Evolutionary conservation across 2,888 invertebrate species (phyloP), one percentile per base, ranked within the genome.

Genomic region (Drosophila imparisetae): DNA sequence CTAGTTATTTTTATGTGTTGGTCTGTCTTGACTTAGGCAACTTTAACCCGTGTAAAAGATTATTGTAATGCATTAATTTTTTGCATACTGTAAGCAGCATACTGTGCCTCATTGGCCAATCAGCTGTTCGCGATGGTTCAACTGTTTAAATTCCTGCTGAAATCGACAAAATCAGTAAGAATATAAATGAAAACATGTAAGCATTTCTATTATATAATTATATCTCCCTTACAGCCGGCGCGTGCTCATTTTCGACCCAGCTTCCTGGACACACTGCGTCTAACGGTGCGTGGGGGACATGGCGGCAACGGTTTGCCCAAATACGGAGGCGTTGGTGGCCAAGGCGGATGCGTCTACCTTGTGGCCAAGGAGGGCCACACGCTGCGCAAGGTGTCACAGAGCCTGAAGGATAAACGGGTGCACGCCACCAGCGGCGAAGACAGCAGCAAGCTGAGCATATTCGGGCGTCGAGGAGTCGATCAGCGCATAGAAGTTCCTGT

Each of bases 301-400:
- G 99, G 99, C 13, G 95, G 95, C 1, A 94, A 95, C 72, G 95
- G 95, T 1, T 93, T 95, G 27, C 96, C 96, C 3, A 96, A 96
- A 89, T 97, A 95, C 92, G 98, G 98, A 3, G 99, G 97, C 0
- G 93, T 96, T 15, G 99, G 99, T 13, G 99, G 99, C 0, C 95
- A 96, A 92, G 99, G 99, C 48, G 99, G 99, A 3, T 95, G 96
- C 92, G 95, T 99, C 4, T 95, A 95, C 85, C 94, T 97, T 21
- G 93, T 95, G 38, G 96, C 96, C 0, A 95, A 95, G 83, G 95
- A 96, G 89, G 93, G 93, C 29, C 85, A 95, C 0, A 94, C 94
- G 49, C 92, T 96, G 2, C 93, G 93, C 38, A 93, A 92, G 54
- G 93, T 96, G 8, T 92, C 93, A 0, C 92, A 91, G 60, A 86